Conservation (phyloP, 2,888 invertebrate genomes). For the Pycnomerus fuliginosus region DNA sequence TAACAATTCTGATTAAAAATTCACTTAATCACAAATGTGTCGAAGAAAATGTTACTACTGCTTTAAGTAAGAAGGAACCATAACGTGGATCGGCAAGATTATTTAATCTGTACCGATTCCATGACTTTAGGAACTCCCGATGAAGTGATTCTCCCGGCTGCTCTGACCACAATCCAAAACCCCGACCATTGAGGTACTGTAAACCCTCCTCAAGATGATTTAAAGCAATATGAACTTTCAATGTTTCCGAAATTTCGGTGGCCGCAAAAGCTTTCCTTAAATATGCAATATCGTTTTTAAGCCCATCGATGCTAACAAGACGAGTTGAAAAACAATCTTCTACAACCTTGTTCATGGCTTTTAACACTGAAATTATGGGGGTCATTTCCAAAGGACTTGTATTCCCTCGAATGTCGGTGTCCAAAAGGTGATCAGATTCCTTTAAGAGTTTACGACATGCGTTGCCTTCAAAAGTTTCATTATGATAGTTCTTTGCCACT, state of each 20-base stretch:
- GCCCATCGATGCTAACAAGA: background rate
- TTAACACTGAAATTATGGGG: background rate
- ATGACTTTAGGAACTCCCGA: too few relatives aligned
- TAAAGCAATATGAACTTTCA: background rate
- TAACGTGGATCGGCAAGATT: too few relatives aligned
- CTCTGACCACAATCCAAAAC: too few relatives aligned
- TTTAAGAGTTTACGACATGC: conserved; percentile 1
- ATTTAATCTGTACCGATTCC: too few relatives aligned
- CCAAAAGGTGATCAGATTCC: conserved; percentile 1
- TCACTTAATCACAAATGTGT: too few relatives aligned
- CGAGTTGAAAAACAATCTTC: background rate
- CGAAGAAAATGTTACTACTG: too few relatives aligned
- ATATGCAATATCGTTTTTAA: background rate
- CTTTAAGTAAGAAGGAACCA: too few relatives aligned
- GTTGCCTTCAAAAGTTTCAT: conserved; percentile 3
- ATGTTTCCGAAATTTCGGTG: background rate
- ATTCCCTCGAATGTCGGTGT: background rate
- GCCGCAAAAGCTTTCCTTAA: background rate
- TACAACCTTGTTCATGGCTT: background rate
- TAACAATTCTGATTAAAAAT: too few relatives aligned
- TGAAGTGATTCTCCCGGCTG: too few relatives aligned
- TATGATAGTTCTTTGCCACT: background rate
- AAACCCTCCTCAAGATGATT: too few relatives aligned
- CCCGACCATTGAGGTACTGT: too few relatives aligned
- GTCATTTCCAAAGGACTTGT: background rate